Percentiles rank a stretch among this genome's conserved stretches.
Evolutionary conservation across 2,113 vertebrate genomes (phyloP).

Genomic region (Sebastes schlegelii): DNA sequence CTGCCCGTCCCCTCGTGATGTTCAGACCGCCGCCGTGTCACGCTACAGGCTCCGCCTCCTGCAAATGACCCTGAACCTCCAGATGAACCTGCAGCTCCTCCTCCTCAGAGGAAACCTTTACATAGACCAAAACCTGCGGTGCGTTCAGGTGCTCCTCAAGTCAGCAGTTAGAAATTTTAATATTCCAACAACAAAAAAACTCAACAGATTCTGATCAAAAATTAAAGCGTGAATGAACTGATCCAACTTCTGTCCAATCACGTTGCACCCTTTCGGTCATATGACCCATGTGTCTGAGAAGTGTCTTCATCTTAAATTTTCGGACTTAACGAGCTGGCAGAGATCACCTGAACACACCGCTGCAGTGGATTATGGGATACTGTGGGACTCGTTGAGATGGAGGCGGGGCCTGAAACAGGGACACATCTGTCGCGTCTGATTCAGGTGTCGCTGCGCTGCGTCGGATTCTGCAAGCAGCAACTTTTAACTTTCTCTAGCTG

Average conservation of each 20-base stretch:
- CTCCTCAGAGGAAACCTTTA: too few species aligned
- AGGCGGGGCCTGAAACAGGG: constrained; percentile 19
- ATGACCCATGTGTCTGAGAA: neutral
- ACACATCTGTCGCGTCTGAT: constrained; percentile 7
- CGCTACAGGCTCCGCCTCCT: constrained; percentile 16
- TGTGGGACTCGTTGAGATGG: neutral
- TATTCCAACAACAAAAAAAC: too few species aligned
- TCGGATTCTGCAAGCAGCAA: neutral
- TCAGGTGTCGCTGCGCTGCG: constrained; percentile 27
- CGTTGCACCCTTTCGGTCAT: neutral
- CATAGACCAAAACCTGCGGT: neutral
- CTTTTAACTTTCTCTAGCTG: neutral
- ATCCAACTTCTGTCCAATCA: neutral
- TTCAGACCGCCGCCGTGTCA: neutral
- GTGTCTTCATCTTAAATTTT: too few species aligned
- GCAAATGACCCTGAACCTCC: too few species aligned
- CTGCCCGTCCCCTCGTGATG: neutral
- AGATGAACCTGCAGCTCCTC: neutral
- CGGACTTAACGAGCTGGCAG: too few species aligned
- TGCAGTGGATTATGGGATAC: constrained; percentile 8
- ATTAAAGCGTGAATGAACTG: too few species aligned
- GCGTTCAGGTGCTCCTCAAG: constrained; percentile 6
- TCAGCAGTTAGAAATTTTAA: neutral
- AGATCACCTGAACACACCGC: neutral
- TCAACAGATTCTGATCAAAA: too few species aligned